phyloP scores from a whole-genome alignment of 2,797 vertebrate genomes.

The Hippoglossus hippoglossus region DNA sequence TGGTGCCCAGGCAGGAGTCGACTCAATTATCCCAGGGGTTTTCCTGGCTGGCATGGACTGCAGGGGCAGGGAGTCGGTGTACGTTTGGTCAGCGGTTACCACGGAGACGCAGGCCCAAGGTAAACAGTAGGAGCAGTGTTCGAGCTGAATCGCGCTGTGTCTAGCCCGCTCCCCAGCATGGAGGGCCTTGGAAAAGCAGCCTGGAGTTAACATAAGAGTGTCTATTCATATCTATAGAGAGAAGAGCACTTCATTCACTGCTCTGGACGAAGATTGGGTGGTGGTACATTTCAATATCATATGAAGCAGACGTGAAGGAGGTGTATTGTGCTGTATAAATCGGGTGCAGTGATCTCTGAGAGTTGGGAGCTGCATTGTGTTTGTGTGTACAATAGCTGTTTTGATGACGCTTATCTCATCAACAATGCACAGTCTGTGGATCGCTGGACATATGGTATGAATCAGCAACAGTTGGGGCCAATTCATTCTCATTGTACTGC shows the following conservation, averaged over 20 bases:
- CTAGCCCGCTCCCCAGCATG: conserved; percentile 43
- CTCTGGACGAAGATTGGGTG: conserved; percentile 23
- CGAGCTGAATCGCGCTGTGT: conserved; percentile 83
- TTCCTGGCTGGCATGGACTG: conserved; percentile 45
- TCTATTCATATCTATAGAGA: conserved; percentile 71
- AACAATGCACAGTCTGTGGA: conserved; percentile 73
- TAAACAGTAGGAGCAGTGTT: conserved; percentile 87
- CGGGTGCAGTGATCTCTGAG: conserved; percentile 47
- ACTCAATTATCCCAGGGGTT: conserved; percentile 43
- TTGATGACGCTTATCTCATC: conserved; percentile 43
- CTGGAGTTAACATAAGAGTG: conserved; percentile 71
- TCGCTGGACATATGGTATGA: conserved; percentile 54
- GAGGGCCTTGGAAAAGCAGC: conserved; percentile 64
- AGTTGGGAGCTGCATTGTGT: conserved; percentile 43
- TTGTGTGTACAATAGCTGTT: conserved; percentile 64
- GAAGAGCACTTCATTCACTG: conserved; percentile 55
- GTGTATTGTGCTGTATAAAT: conserved; percentile 47
- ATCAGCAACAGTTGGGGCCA: conserved; percentile 58
- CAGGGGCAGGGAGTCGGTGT: conserved; percentile 44
- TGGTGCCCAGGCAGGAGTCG: neutral
- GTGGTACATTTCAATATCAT: conserved; percentile 57
- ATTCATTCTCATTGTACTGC: conserved; percentile 43
- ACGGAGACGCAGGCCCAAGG: conserved; percentile 72
- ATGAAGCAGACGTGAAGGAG: conserved; percentile 51
- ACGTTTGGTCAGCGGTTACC: conserved; percentile 68